Evolutionary conservation across 1,140 invertebrate species (phyloP).

Genomic region (Tyrophagus putrescentiae): DNA sequence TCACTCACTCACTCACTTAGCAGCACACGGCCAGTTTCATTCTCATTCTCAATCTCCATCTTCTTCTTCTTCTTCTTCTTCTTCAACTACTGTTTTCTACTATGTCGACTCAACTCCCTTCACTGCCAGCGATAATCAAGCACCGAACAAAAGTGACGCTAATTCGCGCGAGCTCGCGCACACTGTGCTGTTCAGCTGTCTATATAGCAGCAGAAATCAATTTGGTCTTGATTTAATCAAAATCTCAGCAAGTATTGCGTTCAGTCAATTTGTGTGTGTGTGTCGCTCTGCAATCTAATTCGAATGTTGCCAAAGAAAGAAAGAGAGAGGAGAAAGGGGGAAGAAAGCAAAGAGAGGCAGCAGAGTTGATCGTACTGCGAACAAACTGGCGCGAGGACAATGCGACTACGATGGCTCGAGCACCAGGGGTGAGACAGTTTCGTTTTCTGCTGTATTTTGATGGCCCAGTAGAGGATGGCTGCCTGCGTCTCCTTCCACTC

Average conservation of each 20-base stretch:
- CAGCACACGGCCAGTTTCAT: no score
- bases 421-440: not conserved
- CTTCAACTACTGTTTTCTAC: no score
- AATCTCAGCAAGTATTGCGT: slow-evolving; percentile 12
- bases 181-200: not conserved
- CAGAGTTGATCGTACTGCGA: not conserved
- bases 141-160: slow-evolving; percentile 3
- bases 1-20: no score
- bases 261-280: slow-evolving; percentile 5
- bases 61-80: no score
- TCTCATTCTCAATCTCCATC: no score
- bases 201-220: slow-evolving; percentile 1
- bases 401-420: not conserved
- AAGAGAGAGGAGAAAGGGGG: no score
- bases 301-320: no score
- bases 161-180: not conserved
- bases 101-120: no score
- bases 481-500: no score
- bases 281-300: slow-evolving; percentile 7
- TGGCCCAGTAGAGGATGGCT: no score
- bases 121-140: not conserved
- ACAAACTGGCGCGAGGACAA: not conserved
- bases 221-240: slow-evolving; percentile 16
- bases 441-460: not conserved
- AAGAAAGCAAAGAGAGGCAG: no score